Conservation (phyloP, 1,140 invertebrate genomes). For the Mercenaria mercenaria region DNA sequence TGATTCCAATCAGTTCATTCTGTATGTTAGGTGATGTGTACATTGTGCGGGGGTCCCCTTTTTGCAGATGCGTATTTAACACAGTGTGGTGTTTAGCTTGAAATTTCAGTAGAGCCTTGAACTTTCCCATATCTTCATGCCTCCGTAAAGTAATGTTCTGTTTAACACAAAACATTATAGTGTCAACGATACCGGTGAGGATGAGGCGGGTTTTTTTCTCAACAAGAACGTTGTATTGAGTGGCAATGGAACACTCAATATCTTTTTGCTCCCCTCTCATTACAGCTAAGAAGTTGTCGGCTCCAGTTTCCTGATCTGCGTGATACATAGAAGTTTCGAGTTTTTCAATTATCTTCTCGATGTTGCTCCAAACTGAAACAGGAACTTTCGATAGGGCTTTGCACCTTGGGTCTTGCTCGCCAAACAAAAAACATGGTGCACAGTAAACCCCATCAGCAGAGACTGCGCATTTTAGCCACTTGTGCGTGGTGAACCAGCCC, state of each 20-base stretch:
- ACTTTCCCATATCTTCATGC: slow-evolving; percentile 47
- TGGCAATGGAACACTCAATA: too few species aligned
- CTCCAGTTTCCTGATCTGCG: not conserved
- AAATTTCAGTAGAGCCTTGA: slow-evolving; percentile 21
- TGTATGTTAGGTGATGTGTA: not conserved
- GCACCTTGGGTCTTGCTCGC: not conserved
- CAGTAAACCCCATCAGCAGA: too few species aligned
- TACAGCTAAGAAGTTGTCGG: too few species aligned
- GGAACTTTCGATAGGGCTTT: not conserved
- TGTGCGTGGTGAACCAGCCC: too few species aligned
- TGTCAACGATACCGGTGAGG: slow-evolving; percentile 8
- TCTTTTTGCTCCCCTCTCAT: slow-evolving; percentile 3
- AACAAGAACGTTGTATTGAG: slow-evolving; percentile 9
- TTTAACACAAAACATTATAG: slow-evolving; percentile 50
- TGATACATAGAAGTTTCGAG: not conserved
- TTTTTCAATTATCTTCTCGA: slow-evolving; percentile 7
- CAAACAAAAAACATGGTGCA: too few species aligned
- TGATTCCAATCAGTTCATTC: not conserved
- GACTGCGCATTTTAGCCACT: too few species aligned
- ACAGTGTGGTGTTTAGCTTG: slow-evolving; percentile 16
- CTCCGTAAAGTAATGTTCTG: slow-evolving; percentile 54
- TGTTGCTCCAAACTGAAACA: slow-evolving; percentile 21
- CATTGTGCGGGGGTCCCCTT: too few species aligned
- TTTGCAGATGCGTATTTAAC: slow-evolving; percentile 7
- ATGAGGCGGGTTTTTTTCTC: slow-evolving; percentile 22